Percentiles rank a stretch among this genome's conserved stretches.
These are phyloP conservation scores for Petrocephalus microphthalmus DNA, from an alignment of 2,113 vertebrate species.

Conservation along the genomic window DNA sequence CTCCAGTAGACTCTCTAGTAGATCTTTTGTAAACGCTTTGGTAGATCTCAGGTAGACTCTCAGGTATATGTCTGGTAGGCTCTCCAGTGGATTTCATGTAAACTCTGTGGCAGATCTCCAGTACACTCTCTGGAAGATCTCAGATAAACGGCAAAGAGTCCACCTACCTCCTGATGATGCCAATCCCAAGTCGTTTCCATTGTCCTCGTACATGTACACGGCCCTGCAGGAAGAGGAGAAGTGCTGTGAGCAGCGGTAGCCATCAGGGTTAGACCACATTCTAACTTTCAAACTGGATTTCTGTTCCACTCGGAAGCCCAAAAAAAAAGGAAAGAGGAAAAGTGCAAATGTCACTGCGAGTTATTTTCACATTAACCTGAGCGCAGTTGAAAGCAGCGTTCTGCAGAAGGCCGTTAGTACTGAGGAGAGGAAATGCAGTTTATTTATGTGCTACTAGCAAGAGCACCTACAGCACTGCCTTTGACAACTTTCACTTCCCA, in stretches of 20 bases:
- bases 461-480: neutral
- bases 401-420: conserved; percentile 24
- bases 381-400: neutral
- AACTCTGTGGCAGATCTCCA: neutral
- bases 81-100: neutral
- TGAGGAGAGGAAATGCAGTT: conserved; percentile 16
- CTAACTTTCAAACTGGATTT: neutral
- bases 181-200: conserved; percentile 80
- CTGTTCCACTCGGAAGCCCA: neutral
- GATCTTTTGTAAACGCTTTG: neutral
- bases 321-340: neutral
- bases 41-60: neutral
- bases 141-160: neutral
- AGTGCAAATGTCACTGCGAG: neutral
- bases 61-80: neutral
- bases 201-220: conserved; percentile 88
- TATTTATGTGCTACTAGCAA: neutral
- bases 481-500: neutral
- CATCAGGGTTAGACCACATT: neutral
- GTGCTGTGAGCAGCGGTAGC: neutral
- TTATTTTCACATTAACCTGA: neutral
- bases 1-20: neutral
- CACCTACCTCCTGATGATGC: conserved; percentile 81
- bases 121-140: neutral
- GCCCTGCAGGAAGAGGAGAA: conserved; percentile 65